Evolutionary conservation across 1,140 invertebrate species (phyloP).

Genomic region (Aphaenogaster floridana): DNA sequence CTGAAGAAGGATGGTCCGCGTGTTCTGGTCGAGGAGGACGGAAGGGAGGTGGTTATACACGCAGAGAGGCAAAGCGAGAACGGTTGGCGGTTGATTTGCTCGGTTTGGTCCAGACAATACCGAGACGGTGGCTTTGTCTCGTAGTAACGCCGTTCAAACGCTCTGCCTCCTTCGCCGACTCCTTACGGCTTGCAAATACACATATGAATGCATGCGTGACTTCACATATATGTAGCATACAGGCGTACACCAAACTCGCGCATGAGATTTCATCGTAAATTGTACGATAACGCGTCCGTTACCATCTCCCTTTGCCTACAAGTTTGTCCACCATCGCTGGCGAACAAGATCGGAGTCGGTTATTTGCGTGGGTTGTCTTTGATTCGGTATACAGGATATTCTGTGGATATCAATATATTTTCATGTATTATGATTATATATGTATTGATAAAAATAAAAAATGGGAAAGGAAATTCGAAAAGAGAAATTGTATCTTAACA

Average conservation of each 20-base stretch:
- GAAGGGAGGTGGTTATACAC: background rate
- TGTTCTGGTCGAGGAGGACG: slow-evolving; percentile 18
- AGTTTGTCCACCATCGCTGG: slow-evolving; percentile 1
- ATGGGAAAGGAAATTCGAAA: background rate
- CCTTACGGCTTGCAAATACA: slow-evolving; percentile 50
- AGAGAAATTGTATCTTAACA: background rate
- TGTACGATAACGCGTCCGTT: slow-evolving; percentile 34
- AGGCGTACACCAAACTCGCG: background rate
- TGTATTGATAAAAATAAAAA: background rate
- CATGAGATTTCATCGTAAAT: slow-evolving; percentile 32
- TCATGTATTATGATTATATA: background rate
- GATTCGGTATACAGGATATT: background rate
- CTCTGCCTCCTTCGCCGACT: slow-evolving; percentile 63
- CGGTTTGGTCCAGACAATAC: slow-evolving; percentile 81
- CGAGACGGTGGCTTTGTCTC: slow-evolving; percentile 82
- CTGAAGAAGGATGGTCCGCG: slow-evolving; percentile 64
- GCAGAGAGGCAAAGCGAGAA: slow-evolving; percentile 65
- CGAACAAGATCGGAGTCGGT: slow-evolving; percentile 15
- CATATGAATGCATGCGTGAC: slow-evolving; percentile 6
- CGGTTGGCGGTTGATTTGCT: slow-evolving; percentile 82
- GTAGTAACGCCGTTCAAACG: slow-evolving; percentile 80
- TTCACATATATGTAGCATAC: background rate
- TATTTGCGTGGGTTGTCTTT: background rate
- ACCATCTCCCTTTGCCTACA: slow-evolving; percentile 28
- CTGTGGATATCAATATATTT: background rate